phyloP scores from a whole-genome alignment of 2,888 invertebrate species.

The Lysandra coridon region DNA sequence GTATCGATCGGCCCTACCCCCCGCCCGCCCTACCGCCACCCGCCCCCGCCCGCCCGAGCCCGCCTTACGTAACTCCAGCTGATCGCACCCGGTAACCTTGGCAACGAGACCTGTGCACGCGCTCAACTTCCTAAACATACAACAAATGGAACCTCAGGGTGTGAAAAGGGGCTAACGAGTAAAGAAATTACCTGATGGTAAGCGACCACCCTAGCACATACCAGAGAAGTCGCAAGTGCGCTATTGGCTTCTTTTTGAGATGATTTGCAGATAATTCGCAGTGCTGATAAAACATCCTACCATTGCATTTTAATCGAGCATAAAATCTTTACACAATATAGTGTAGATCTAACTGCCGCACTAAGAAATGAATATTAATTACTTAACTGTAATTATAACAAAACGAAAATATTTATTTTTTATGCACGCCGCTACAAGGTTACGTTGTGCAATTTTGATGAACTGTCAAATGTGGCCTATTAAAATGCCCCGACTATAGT shows the following conservation, averaged over 20 bases:
- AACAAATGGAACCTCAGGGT: not conserved
- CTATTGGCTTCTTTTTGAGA: not conserved
- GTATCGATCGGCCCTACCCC: slow-evolving; percentile 76
- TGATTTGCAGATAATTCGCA: not conserved
- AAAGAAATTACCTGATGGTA: not conserved
- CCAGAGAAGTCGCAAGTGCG: not conserved
- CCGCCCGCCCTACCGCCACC: slow-evolving; percentile 43
- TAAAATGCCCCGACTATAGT: not conserved
- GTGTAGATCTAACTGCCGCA: no score
- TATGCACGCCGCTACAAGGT: no score
- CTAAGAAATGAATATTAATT: no score
- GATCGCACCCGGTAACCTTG: slow-evolving; percentile 79
- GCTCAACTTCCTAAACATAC: slow-evolving; percentile 47
- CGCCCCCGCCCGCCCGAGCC: slow-evolving; percentile 50
- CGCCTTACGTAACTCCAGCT: slow-evolving; percentile 78
- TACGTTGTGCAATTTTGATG: no score
- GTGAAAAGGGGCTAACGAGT: not conserved
- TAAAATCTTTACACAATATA: no score
- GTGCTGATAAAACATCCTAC: not conserved
- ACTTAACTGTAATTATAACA: no score
- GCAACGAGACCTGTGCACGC: slow-evolving; percentile 68
- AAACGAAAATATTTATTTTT: no score
- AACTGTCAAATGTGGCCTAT: no score
- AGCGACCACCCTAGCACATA: not conserved
- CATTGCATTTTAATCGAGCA: no score